A percentile compares a stretch with the other conserved stretches of the same genome.
Conservation (phyloP, 92 coral and sea anemone species). For the Muricea muricata region DNA sequence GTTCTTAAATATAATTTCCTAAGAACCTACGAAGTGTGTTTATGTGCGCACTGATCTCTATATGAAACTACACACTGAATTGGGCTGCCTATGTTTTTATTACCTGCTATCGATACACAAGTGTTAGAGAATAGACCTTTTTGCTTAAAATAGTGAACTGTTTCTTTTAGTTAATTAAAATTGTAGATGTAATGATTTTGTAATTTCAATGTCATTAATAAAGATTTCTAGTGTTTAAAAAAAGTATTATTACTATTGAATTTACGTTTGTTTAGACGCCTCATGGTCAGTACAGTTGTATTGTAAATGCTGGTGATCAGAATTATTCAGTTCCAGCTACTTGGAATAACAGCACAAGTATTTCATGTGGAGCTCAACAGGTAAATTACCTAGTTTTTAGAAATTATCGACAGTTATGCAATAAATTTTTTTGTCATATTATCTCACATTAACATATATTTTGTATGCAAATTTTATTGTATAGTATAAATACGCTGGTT, state of each 20-base stretch:
- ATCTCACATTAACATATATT: not conserved
- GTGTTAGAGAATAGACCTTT: too few species aligned
- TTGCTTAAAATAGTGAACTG: too few species aligned
- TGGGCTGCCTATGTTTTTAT: too few species aligned
- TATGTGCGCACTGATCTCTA: too few species aligned
- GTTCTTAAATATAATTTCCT: too few species aligned
- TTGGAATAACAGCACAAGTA: constrained; percentile 24
- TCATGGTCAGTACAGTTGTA: constrained; percentile 4
- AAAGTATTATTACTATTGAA: too few species aligned
- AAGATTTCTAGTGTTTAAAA: too few species aligned
- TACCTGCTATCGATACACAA: too few species aligned
- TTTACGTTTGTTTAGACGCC: not conserved
- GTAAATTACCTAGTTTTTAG: not conserved
- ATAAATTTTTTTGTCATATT: not conserved
- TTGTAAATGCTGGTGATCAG: not conserved
- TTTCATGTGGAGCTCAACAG: constrained; percentile 7
- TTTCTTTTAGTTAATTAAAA: not conserved
- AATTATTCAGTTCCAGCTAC: not conserved
- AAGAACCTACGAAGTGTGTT: too few species aligned
- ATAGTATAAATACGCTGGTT: constrained; percentile 2
- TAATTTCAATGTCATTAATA: not conserved
- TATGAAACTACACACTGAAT: too few species aligned
- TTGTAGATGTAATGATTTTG: too few species aligned
- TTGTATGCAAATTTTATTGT: not conserved
- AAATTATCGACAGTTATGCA: not conserved